Evolutionary conservation across 2,113 vertebrate species (phyloP).

Genomic region (Clupea harengus): DNA sequence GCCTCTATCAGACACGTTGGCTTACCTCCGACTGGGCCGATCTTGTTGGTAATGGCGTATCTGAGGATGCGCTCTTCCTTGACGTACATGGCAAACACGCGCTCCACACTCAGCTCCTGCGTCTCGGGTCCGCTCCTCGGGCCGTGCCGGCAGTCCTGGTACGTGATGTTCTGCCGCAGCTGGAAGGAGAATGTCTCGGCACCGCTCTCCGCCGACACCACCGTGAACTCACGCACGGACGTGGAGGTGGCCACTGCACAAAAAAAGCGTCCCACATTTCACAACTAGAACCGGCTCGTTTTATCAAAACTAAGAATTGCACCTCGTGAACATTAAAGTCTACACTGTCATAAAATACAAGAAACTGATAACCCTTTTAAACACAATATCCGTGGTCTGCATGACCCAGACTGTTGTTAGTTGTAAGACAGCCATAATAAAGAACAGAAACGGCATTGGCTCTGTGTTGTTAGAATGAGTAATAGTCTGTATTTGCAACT

Average conservation of each 20-base stretch:
- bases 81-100: conserved; percentile 83
- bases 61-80: conserved; percentile 82
- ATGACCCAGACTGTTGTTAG: not conserved
- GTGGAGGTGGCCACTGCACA: conserved; percentile 74
- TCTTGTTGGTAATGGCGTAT: conserved; percentile 87
- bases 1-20: too few species aligned
- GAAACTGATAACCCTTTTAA: too few species aligned
- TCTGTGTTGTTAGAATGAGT: not conserved
- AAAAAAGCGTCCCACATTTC: not conserved
- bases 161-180: conserved; percentile 85
- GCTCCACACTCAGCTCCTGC: conserved; percentile 78
- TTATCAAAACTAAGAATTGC: too few species aligned
- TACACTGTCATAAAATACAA: too few species aligned
- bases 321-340: too few species aligned
- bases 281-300: not conserved
- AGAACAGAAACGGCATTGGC: too few species aligned
- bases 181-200: conserved; percentile 80
- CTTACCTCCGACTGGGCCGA: conserved; percentile 78
- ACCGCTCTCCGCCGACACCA: conserved; percentile 63
- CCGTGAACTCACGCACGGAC: conserved; percentile 75
- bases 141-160: conserved; percentile 71
- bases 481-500: conserved; percentile 36
- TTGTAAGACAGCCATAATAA: not conserved
- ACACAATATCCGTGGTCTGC: too few species aligned
- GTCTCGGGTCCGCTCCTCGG: conserved; percentile 44